These are phyloP conservation scores for Phanerotoma sp. DNA, from an alignment of 2,888 invertebrate genomes.

Conservation along the genomic window DNA sequence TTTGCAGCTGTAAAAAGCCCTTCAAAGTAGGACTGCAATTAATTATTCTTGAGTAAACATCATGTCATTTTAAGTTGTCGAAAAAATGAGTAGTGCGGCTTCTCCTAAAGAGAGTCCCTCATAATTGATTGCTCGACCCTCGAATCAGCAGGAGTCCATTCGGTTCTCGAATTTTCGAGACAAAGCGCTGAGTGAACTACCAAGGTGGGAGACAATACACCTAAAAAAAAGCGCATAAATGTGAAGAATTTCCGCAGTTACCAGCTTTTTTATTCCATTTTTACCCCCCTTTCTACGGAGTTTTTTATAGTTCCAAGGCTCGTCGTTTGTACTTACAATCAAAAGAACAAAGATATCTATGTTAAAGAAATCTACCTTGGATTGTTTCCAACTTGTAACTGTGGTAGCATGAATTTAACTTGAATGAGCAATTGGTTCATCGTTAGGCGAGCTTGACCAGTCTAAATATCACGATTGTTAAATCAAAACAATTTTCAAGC, in stretches of 20 bases:
- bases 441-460: conserved; percentile 20
- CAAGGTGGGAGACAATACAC: conserved; percentile 1
- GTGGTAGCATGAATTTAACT: conserved; percentile 9
- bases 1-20: not conserved
- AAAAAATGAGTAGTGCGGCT: conserved; percentile 15
- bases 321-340: not conserved
- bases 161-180: conserved; percentile 2
- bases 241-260: not conserved
- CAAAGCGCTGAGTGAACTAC: not conserved
- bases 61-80: conserved; percentile 1
- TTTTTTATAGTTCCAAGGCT: conserved; percentile 4
- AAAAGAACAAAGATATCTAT: conserved; percentile 15
- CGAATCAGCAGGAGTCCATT: conserved; percentile 9
- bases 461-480: conserved; percentile 17
- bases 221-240: not conserved
- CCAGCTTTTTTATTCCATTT: not conserved
- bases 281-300: not conserved
- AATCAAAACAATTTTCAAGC: conserved; percentile 20
- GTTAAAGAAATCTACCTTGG: conserved; percentile 19
- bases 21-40: conserved; percentile 1
- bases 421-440: conserved; percentile 16
- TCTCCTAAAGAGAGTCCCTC: conserved; percentile 1
- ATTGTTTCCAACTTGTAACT: conserved; percentile 16
- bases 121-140: conserved; percentile 22
- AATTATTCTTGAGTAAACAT: conserved; percentile 18